phyloP scores from a whole-genome alignment of 2,888 invertebrate genomes.

The Mellilla xanthometata region DNA sequence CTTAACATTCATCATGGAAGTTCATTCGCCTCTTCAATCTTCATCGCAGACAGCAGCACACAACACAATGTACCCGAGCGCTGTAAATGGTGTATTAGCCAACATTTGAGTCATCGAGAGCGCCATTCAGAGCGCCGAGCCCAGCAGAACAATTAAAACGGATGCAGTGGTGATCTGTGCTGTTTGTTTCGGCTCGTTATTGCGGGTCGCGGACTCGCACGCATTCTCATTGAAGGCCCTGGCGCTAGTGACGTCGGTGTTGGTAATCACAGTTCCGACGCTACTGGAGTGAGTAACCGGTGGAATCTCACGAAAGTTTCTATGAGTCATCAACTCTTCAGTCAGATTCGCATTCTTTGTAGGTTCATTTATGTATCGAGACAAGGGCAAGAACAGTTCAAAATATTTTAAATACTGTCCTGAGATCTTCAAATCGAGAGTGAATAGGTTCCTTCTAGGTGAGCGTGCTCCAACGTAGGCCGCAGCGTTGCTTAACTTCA shows the following conservation, averaged over 20 bases:
- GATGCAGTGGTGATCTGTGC: slow-evolving; percentile 56
- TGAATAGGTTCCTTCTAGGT: too few relatives aligned
- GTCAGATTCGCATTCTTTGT: too few relatives aligned
- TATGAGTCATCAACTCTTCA: too few relatives aligned
- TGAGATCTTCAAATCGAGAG: too few relatives aligned
- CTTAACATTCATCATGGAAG: background rate
- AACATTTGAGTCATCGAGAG: slow-evolving; percentile 31
- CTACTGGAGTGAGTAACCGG: slow-evolving; percentile 8
- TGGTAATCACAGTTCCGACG: slow-evolving; percentile 15
- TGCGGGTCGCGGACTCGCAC: slow-evolving; percentile 67
- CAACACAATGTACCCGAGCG: slow-evolving; percentile 11
- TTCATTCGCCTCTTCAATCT: slow-evolving; percentile 9
- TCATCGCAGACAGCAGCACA: slow-evolving; percentile 14
- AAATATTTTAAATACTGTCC: too few relatives aligned
- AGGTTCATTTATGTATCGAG: too few relatives aligned
- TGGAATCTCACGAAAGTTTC: too few relatives aligned
- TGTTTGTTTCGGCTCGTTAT: slow-evolving; percentile 73
- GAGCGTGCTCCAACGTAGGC: too few relatives aligned
- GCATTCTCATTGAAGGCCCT: slow-evolving; percentile 50
- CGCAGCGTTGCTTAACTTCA: too few relatives aligned
- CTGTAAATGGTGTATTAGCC: slow-evolving; percentile 8
- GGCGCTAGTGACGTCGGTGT: slow-evolving; percentile 24
- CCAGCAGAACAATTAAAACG: slow-evolving; percentile 64
- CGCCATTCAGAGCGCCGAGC: slow-evolving; percentile 47
- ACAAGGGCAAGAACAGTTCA: too few relatives aligned